phyloP scores from a whole-genome alignment of 2,797 vertebrate species.

The Sarcoramphus papa region DNA sequence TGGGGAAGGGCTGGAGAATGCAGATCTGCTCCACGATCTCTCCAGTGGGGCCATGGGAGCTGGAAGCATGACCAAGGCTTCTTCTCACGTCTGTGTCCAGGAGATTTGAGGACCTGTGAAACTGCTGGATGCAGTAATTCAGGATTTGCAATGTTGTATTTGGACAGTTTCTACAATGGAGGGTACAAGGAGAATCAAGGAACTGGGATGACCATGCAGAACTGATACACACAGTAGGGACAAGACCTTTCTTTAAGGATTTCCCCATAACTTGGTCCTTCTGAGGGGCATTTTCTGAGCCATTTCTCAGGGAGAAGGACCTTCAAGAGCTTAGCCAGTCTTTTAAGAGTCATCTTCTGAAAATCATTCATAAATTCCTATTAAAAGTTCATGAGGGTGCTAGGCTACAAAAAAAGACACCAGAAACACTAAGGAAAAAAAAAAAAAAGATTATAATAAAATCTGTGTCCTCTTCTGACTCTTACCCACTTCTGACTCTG shows the following conservation, averaged over 20 bases:
- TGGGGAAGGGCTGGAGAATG: background rate
- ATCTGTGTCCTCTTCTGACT: background rate
- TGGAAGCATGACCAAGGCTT: background rate
- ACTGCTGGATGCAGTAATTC: background rate
- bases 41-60: background rate
- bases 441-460: background rate
- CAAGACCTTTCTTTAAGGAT: background rate
- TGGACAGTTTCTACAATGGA: background rate
- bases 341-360: background rate
- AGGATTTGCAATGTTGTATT: background rate
- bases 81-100: background rate
- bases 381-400: background rate
- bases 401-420: background rate
- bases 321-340: background rate
- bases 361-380: constrained; percentile 11
- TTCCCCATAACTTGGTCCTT: background rate
- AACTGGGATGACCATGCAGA: background rate
- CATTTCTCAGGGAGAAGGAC: background rate
- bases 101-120: background rate
- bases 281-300: background rate
- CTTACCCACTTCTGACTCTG: background rate
- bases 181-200: background rate
- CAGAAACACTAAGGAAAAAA: background rate
- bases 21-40: background rate
- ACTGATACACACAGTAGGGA: background rate